Percentiles rank a stretch among this genome's conserved stretches.
Evolutionary conservation across 2,113 vertebrate species (phyloP).

Genomic region (Corydoras sp.): DNA sequence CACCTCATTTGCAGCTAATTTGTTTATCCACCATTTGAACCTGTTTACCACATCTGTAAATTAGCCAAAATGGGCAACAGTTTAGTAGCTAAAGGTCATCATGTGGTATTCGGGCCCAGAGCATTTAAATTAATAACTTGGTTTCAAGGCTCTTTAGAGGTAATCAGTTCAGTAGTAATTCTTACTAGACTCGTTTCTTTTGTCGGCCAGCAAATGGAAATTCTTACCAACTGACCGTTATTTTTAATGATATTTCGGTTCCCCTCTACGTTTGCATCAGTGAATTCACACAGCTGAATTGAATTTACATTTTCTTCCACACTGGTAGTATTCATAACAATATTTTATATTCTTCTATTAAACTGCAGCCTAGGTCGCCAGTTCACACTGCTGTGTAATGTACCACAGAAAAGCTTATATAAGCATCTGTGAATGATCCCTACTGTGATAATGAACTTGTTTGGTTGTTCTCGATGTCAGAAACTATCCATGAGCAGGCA

Average conservation of each 20-base stretch:
- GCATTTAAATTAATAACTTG: not conserved
- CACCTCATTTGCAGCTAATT: too few species aligned
- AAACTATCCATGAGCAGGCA: not conserved
- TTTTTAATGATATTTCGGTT: conserved; percentile 11
- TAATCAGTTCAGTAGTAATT: not conserved
- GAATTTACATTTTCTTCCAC: conserved; percentile 19
- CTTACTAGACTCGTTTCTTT: not conserved
- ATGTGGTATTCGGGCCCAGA: not conserved
- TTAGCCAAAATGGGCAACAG: too few species aligned
- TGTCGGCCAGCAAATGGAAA: not conserved
- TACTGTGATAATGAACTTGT: conserved; percentile 29
- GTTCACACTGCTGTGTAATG: conserved; percentile 18
- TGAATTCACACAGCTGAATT: conserved; percentile 1
- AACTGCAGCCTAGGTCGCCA: conserved; percentile 3
- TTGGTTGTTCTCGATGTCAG: conserved; percentile 10
- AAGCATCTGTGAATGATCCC: conserved; percentile 8
- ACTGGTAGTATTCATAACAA: not conserved
- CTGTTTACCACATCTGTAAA: too few species aligned
- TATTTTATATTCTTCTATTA: conserved; percentile 30
- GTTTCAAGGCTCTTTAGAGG: too few species aligned
- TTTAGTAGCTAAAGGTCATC: conserved; percentile 1
- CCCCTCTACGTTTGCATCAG: conserved; percentile 3
- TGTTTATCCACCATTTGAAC: too few species aligned
- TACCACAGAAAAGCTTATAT: conserved; percentile 17
- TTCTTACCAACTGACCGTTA: not conserved